phyloP scores from a whole-genome alignment of 1,140 invertebrate genomes.

The Daktulosphaira vitifoliae region DNA sequence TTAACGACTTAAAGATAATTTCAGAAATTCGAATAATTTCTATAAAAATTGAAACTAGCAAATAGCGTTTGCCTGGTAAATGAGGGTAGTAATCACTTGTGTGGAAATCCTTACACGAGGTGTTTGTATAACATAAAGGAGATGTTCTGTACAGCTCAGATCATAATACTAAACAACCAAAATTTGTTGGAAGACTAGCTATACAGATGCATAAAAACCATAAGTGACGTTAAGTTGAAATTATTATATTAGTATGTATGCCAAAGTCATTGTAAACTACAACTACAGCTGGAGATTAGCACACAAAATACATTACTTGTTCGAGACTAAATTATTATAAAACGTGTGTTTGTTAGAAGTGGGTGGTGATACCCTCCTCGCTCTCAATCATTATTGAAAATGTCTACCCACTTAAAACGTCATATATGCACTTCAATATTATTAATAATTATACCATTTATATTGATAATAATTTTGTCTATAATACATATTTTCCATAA shows the following conservation, averaged over 20 bases:
- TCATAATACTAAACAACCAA: slow-evolving; percentile 8
- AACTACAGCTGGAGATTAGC: slow-evolving; percentile 7
- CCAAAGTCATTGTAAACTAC: slow-evolving; percentile 11
- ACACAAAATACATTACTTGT: slow-evolving; percentile 2
- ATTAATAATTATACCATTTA: slow-evolving; percentile 12
- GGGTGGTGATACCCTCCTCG: neutral
- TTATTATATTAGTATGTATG: neutral
- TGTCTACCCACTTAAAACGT: slow-evolving; percentile 31
- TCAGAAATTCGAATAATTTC: too few species aligned
- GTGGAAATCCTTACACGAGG: too few species aligned
- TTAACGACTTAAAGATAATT: too few species aligned
- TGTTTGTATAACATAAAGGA: too few species aligned
- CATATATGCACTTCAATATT: slow-evolving; percentile 5
- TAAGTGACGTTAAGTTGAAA: slow-evolving; percentile 1
- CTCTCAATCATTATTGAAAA: slow-evolving; percentile 32
- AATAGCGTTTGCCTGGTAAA: too few species aligned
- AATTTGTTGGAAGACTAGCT: neutral
- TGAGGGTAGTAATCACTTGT: too few species aligned
- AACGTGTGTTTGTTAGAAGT: neutral
- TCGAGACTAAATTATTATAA: slow-evolving; percentile 14
- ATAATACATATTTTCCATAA: neutral
- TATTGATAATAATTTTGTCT: too few species aligned
- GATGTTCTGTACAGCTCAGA: too few species aligned
- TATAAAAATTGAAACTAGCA: too few species aligned
- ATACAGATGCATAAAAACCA: neutral